Evolutionary conservation across 2,113 vertebrate species (phyloP).

Genomic region (Alligator mississippiensis): DNA sequence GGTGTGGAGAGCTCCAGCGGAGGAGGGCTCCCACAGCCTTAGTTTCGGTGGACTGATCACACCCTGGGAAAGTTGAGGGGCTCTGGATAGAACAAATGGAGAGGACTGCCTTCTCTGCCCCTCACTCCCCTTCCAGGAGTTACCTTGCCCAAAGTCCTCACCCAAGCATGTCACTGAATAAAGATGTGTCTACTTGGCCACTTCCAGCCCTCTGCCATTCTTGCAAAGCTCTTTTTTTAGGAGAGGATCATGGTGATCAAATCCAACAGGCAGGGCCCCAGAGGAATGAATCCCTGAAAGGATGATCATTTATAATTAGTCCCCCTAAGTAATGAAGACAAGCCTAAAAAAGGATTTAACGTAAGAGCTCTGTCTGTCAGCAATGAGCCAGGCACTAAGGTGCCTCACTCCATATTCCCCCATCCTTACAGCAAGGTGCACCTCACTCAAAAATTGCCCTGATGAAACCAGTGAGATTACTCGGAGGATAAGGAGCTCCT

Average conservation of each 20-base stretch:
- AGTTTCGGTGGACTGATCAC: no score
- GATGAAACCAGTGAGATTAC: not conserved
- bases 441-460: not conserved
- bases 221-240: not conserved
- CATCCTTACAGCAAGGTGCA: not conserved
- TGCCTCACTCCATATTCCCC: not conserved
- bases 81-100: not conserved
- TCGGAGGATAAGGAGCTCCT: not conserved
- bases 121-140: not conserved
- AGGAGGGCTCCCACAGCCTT: not conserved
- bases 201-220: not conserved
- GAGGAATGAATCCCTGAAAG: not conserved
- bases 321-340: not conserved
- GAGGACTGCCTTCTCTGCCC: not conserved
- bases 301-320: not conserved
- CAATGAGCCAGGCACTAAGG: not conserved
- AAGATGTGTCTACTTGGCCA: not conserved
- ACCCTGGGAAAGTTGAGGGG: not conserved
- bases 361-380: not conserved
- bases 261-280: not conserved
- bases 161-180: not conserved
- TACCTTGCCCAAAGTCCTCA: not conserved
- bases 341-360: accelerated
- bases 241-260: not conserved
- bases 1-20: accelerated